Base-by-base conservation (phyloP, 2,797 vertebrate genomes). In the Xyrichtys novacula region DNA sequence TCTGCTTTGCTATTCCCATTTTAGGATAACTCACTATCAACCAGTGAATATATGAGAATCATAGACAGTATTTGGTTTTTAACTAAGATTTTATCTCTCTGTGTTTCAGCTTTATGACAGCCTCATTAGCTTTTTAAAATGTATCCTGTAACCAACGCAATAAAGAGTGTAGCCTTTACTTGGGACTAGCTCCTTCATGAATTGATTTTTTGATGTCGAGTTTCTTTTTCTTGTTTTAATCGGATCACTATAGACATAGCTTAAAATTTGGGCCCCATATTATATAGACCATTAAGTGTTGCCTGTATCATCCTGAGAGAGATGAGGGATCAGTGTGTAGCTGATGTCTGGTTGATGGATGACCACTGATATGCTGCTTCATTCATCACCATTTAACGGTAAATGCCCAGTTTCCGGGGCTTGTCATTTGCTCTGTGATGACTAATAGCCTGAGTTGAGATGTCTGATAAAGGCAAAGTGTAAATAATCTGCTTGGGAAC, bases 381-480 rank as follows among this genome's bases (percentile, higher is more conserved):
- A 97, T 97, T 94, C 93, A 95, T 98, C 96, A 97, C 93, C 89
- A 93, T 95, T 95, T 94, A 95, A 95, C 95, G 95, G 96, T 95
- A 95, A 96, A 95, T 94, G 93, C 93, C 95, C 94, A 93, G 93
- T 95, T 95, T 95, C 94, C 93, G 89, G 52, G 92, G 90, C 95
- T 94, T 95, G 95, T 96, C 95, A 91, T 95, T 93, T 94, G 89
- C 94, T 95, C 95, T 92, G 91, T 92, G 94, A 95, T 97, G 96
- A 98, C 95, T 94, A 97, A 98, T 97, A 93, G 94, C 94, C 91
- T 85, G 91, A 93, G 90, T 94, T 94, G 91, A 95, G 95, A 93
- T 81, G 87, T 83, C 93, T 94, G 96, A 96, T 96, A 95, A 95
- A 95, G 92, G 94, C 88, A 94, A 94, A 95, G 94, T 96, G 94